Conservation (phyloP, 1,140 invertebrate species). For the Trinorchestia longiramus region DNA sequence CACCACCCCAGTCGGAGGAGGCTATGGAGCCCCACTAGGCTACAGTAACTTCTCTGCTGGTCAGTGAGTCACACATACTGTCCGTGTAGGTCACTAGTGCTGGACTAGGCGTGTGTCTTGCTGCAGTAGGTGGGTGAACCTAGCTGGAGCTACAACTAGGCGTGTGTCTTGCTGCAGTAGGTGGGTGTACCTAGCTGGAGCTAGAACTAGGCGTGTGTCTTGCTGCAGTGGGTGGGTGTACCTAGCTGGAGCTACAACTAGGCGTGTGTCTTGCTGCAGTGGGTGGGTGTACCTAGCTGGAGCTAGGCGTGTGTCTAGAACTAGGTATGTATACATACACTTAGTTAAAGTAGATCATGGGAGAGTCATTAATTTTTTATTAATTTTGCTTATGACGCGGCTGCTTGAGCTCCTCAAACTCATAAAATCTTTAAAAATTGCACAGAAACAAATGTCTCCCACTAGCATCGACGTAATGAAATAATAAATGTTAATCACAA, state of each 20-base stretch:
- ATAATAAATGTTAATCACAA: too few species aligned
- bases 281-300: background rate
- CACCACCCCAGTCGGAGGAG: background rate
- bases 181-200: background rate
- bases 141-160: background rate
- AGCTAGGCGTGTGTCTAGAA: background rate
- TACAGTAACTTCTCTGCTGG: slow-evolving; percentile 34
- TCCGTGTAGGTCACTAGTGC: background rate
- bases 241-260: background rate
- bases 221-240: background rate
- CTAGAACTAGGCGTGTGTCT: background rate
- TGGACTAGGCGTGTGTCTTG: background rate
- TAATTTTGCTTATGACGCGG: too few species aligned
- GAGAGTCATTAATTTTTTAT: background rate
- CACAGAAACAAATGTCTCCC: too few species aligned
- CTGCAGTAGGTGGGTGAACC: background rate
- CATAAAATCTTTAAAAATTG: too few species aligned
- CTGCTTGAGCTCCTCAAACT: too few species aligned
- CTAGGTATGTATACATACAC: background rate
- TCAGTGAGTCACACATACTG: background rate
- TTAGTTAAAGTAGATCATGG: background rate
- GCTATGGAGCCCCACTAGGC: background rate
- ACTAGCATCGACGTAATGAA: too few species aligned
- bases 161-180: background rate
- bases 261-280: background rate